Base-by-base conservation (phyloP, 2,113 vertebrate genomes). In the Excalfactoria chinensis region DNA sequence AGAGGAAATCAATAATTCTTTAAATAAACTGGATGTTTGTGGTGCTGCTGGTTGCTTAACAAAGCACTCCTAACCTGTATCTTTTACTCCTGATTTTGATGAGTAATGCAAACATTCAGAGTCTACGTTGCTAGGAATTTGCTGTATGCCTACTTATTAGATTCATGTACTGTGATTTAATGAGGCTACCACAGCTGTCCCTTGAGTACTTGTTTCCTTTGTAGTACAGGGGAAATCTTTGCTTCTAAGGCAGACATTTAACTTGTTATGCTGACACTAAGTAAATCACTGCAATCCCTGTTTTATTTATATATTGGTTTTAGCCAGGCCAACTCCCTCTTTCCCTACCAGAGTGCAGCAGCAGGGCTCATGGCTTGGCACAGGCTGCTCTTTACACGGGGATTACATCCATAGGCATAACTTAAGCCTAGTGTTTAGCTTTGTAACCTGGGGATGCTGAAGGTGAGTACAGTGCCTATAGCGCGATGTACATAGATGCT, bases 141-240 rank as follows among this genome's bases (percentile, higher is more conserved):
- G 56, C 59, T 49, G 49, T 46, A 32, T 3, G 1, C 34, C 40
- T 86, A 13, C 12, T 67, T 74, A 55, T 6, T 78, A 81, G 66
- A 64, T 51, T 75, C 62, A 34, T 11, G 26, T 86, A 62, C 14
- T 53, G 20, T 18, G 46, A 84, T 89, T 86, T 79, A 90, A 78
- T 81, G 77, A 93, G 48, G 51, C 35, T 91, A 44, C 69, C 77
- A 48, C 86, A 92, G 53, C 69, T 92, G 66, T 84, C 84, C 90
- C 72, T 77, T 67, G 73, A 49, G 49, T 35, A n/a, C 48, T 55
- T 77, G 26, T 67, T 85, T 73, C 37, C 25, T 71, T 46, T 35
- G 23, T 78, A 13, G 81, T 90, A 78, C 32, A 53, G 25, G 48
- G 43, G 14, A 93, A 58, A 81, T 68, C 35, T 91, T 93, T 77